Percentiles rank a stretch among this genome's conserved stretches.
Conservation (phyloP, 2,888 invertebrate genomes). For the Perizoma affinitatum region DNA sequence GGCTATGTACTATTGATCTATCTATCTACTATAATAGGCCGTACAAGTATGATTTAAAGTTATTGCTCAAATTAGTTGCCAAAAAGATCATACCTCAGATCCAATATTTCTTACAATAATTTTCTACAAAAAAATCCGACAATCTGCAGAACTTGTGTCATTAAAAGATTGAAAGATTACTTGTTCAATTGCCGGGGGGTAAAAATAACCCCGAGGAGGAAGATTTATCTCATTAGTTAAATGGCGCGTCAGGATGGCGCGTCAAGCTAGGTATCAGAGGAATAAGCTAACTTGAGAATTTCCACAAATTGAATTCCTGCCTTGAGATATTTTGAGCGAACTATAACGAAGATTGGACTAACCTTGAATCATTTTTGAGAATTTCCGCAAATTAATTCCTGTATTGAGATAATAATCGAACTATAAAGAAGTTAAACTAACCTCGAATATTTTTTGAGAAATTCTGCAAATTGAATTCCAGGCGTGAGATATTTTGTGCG, state of each 20-base stretch:
- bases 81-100: too few species aligned
- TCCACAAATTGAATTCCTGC: conserved; percentile 34
- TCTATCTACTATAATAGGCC: too few species aligned
- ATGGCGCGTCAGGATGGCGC: conserved; percentile 73
- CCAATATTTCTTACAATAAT: conserved; percentile 22
- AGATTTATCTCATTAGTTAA: conserved; percentile 82
- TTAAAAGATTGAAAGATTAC: conserved; percentile 82
- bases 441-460: too few species aligned
- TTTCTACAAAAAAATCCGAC: conserved; percentile 42
- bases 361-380: background rate
- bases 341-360: background rate
- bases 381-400: conserved; percentile 25
- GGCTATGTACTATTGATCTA: too few species aligned
- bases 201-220: conserved; percentile 62
- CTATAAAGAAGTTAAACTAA: conserved; percentile 42
- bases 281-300: conserved; percentile 50
- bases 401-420: conserved; percentile 21
- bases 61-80: too few species aligned
- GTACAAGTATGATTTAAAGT: too few species aligned
- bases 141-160: conserved; percentile 71
- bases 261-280: conserved; percentile 53
- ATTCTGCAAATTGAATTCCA: conserved; percentile 36
- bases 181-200: conserved; percentile 68
- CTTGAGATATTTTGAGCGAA: conserved; percentile 21
- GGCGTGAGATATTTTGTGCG: conserved; percentile 21